These are phyloP conservation scores for Cyrtorhinus lividipennis DNA, from an alignment of 1,140 invertebrate species.

Conservation along the genomic window DNA sequence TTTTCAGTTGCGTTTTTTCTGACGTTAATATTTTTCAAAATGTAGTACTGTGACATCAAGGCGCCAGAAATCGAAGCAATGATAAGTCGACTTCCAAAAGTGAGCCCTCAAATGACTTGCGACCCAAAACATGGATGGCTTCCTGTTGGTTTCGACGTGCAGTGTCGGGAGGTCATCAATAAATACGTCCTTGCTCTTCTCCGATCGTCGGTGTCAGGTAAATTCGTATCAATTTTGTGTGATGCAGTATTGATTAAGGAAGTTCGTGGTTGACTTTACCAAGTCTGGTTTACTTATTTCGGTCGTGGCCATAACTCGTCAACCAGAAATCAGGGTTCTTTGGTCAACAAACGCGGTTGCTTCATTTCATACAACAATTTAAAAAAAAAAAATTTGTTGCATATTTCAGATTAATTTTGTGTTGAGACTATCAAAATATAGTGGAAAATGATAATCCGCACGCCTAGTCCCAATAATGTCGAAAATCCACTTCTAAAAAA, in stretches of 20 bases:
- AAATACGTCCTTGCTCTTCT: slow-evolving; percentile 38
- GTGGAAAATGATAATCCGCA: too few species aligned
- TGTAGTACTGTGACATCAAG: slow-evolving; percentile 68
- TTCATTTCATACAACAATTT: too few species aligned
- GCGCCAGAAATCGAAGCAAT: slow-evolving; percentile 71
- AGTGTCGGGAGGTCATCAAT: slow-evolving; percentile 51
- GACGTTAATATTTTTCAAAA: too few species aligned
- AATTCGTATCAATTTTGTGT: too few species aligned
- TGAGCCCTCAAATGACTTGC: slow-evolving; percentile 43
- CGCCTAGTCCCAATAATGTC: too few species aligned
- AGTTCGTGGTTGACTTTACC: not conserved
- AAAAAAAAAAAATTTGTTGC: too few species aligned
- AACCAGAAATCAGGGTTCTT: too few species aligned
- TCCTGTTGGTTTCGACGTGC: slow-evolving; percentile 46
- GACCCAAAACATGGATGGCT: slow-evolving; percentile 62
- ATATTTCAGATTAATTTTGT: too few species aligned
- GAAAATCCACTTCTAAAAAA: too few species aligned
- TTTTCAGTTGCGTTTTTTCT: not conserved
- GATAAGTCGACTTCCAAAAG: slow-evolving; percentile 48
- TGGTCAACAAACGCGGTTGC: too few species aligned
- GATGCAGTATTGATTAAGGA: not conserved
- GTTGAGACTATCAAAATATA: too few species aligned
- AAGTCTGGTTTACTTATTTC: not conserved
- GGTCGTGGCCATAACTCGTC: too few species aligned
- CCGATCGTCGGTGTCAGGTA: not conserved